Evolutionary conservation across 1,140 invertebrate species (phyloP), one percentile per base, ranked within the genome.

Genomic region (Pseudomyrmex sp.): DNA sequence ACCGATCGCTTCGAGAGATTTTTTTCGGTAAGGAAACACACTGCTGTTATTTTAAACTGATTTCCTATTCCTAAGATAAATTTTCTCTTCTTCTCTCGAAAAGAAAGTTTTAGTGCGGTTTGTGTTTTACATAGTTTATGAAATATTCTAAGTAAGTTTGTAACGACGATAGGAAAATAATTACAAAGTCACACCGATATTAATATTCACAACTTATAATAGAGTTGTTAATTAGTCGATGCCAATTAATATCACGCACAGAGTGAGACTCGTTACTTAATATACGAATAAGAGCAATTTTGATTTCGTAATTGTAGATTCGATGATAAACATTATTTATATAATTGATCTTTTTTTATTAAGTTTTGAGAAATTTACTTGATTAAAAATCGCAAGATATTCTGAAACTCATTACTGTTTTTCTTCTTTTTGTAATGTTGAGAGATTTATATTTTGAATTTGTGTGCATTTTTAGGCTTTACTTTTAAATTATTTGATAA

Each of bases 21-120:
- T 70, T 44, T 80, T 80, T 61, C 66, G 76, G 76, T 80, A 80
- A 80, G 76, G n/a, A 70, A 72, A 20, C 2, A 13, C 12, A 52
- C 10, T 56, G 9, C 18, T 76, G 26, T 76, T 75, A 10, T 66
- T 72, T 50, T 44, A 15, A 20, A 7, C 59, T 70, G 44, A 26
- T 26, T 20, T 35, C 26, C n/a, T 59, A 9, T 35, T 20, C 2
- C 13, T 48, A 10, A 79, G 26, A 26, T 9, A 10, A 20, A 20
- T n/a, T 5, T 12, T 69, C 15, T 26, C 18, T 5, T 20, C 48
- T n/a, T 2, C 4, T 54, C 8, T 44, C 5, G 15, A 13, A 8
- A 8, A 0, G 44, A 23, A n/a, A 63, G 7, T 10, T 13, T 26
- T 18, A n/a, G 15, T 3, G 8, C 9, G 13, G 15, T 20, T 73